A percentile compares a stretch with the other conserved stretches of the same genome.
Evolutionary conservation across 2,888 invertebrate genomes (phyloP).

Genomic region (Ormyrus nitidulus): DNA sequence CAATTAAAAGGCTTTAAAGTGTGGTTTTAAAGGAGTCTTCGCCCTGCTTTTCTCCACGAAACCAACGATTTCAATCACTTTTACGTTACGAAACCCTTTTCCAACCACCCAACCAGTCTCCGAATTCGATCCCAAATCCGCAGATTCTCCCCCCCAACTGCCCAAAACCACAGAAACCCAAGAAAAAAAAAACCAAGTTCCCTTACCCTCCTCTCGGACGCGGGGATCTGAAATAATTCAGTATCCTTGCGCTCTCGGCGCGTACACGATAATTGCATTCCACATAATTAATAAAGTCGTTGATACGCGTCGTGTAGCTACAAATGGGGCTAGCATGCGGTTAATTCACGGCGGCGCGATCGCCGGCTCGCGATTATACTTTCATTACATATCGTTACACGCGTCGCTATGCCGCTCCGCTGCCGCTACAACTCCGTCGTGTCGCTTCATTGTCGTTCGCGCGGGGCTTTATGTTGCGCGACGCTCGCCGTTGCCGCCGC

Average conservation of each 20-base stretch:
- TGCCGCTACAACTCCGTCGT: conserved; percentile 36
- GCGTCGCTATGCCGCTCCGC: conserved; percentile 57
- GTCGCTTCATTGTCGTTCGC: conserved; percentile 48
- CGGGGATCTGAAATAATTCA: conserved; percentile 2
- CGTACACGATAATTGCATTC: conserved; percentile 46
- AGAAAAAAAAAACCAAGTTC: too few species aligned
- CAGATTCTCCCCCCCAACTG: too few species aligned
- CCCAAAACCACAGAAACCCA: too few species aligned
- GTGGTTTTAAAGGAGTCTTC: too few species aligned
- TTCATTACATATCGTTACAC: conserved; percentile 66
- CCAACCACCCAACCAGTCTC: too few species aligned
- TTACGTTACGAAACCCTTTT: too few species aligned
- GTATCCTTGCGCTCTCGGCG: background rate
- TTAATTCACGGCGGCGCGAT: conserved; percentile 67
- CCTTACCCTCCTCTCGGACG: too few species aligned
- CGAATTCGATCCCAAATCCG: too few species aligned
- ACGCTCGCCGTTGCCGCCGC: background rate
- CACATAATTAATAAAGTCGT: conserved; percentile 68
- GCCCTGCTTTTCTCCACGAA: too few species aligned
- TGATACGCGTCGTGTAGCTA: conserved; percentile 66
- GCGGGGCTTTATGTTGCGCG: conserved; percentile 13
- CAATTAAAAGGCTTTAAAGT: too few species aligned
- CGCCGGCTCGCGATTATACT: conserved; percentile 65
- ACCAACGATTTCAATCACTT: too few species aligned
- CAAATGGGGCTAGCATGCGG: conserved; percentile 69